Evolutionary conservation across 2,113 vertebrate species (phyloP).

Genomic region (Lucifuga dentata): DNA sequence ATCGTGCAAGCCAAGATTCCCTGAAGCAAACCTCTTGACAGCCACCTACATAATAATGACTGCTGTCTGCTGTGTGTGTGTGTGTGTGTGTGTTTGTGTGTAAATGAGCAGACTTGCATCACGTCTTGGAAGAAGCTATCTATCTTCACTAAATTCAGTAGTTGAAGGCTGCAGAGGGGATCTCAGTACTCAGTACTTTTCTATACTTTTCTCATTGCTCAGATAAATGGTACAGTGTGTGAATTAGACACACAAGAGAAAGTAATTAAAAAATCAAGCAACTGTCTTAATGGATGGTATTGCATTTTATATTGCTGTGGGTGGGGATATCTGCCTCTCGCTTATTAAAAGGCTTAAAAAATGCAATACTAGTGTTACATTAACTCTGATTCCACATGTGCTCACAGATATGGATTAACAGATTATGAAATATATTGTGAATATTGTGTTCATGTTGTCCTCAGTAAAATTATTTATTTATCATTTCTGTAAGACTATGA

Average conservation of each 20-base stretch:
- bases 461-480: no score
- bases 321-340: no score
- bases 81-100: background rate
- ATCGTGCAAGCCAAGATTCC: background rate
- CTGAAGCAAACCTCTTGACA: background rate
- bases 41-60: slow-evolving; percentile 3
- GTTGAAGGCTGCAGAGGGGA: background rate
- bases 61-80: background rate
- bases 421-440: no score
- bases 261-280: no score
- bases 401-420: no score
- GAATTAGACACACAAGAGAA: background rate
- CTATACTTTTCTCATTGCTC: background rate
- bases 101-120: background rate
- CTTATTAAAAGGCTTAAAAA: no score
- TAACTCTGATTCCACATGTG: no score
- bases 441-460: no score
- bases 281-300: no score
- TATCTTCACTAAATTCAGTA: slow-evolving; percentile 3
- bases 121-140: background rate
- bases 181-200: background rate
- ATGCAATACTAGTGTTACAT: no score
- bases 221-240: background rate
- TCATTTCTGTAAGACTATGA: no score
- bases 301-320: no score